Evolutionary conservation across 2,888 invertebrate species (phyloP).

Genomic region (Stomorhina lunata): DNA sequence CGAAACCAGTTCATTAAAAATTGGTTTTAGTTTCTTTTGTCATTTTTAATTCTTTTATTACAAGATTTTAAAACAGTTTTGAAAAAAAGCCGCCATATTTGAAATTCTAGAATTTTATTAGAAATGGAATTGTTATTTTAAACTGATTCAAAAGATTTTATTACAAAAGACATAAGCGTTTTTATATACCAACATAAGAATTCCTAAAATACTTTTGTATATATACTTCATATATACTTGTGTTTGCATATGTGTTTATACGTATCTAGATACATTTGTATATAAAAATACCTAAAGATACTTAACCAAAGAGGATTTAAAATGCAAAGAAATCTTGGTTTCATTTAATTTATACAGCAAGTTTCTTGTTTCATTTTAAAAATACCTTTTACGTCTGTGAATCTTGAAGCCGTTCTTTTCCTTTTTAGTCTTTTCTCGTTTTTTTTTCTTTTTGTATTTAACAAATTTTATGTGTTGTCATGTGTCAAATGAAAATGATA

Average conservation of each 20-base stretch:
- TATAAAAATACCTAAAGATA: background rate
- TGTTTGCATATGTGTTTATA: background rate
- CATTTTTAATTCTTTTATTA: background rate
- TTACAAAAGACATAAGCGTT: background rate
- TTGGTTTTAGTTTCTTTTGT: background rate
- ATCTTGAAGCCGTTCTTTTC: constrained; percentile 35
- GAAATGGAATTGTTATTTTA: constrained; percentile 44
- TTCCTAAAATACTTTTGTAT: background rate
- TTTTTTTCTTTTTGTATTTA: constrained; percentile 39
- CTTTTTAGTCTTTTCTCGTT: background rate
- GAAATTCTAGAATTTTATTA: background rate
- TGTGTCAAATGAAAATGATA: constrained; percentile 79
- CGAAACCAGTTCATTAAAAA: constrained; percentile 39
- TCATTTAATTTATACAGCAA: constrained; percentile 31
- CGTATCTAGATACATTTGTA: background rate
- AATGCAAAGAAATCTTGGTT: background rate
- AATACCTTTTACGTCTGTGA: constrained; percentile 25
- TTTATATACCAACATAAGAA: background rate
- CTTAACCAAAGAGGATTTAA: no score
- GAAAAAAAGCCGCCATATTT: constrained; percentile 51
- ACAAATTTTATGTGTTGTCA: constrained; percentile 77
- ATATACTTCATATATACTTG: background rate
- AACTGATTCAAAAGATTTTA: constrained; percentile 15
- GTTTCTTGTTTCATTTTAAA: constrained; percentile 4
- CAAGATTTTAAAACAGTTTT: constrained; percentile 3